phyloP scores from a whole-genome alignment of 2,113 vertebrate genomes.

The Peromyscus maniculatus region DNA sequence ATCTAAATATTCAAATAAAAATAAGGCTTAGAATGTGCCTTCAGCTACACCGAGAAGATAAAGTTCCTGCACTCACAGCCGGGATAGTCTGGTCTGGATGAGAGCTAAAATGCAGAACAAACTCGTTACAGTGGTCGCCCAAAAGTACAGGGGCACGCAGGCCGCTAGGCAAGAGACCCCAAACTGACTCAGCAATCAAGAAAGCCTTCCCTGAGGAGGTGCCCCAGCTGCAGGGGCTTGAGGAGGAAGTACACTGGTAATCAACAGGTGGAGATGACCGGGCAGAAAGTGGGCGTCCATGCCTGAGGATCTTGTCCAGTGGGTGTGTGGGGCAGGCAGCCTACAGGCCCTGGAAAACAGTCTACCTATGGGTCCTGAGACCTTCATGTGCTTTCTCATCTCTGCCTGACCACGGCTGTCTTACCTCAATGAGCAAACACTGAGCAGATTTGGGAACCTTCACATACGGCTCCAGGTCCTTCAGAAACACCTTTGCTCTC shows the following conservation, averaged over 20 bases:
- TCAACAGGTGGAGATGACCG: not conserved
- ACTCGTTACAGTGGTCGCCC: not conserved
- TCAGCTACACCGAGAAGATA: slow-evolving; percentile 47
- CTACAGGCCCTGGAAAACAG: not conserved
- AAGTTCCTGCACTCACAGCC: slow-evolving; percentile 32
- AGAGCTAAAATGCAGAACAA: slow-evolving; percentile 35
- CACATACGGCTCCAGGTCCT: not conserved
- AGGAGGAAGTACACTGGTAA: not conserved
- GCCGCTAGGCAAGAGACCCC: not conserved
- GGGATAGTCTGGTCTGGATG: not conserved
- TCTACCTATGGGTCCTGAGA: not conserved
- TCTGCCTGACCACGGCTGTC: not conserved
- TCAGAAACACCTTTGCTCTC: slow-evolving; percentile 34
- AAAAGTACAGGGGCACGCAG: not conserved
- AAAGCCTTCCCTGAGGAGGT: slow-evolving; percentile 33
- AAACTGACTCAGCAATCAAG: slow-evolving; percentile 29
- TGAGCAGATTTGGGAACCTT: not conserved
- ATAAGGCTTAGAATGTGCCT: slow-evolving; percentile 55
- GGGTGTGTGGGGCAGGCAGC: not conserved
- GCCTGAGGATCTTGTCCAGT: not conserved
- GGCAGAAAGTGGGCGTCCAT: not conserved
- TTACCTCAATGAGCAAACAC: not conserved
- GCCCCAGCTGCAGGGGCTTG: not conserved
- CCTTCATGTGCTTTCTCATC: not conserved
- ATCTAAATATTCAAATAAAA: slow-evolving; percentile 68